Percentiles rank a stretch among this genome's conserved stretches.
Conservation (phyloP, 1,140 invertebrate species). For the Apis laboriosa region DNA sequence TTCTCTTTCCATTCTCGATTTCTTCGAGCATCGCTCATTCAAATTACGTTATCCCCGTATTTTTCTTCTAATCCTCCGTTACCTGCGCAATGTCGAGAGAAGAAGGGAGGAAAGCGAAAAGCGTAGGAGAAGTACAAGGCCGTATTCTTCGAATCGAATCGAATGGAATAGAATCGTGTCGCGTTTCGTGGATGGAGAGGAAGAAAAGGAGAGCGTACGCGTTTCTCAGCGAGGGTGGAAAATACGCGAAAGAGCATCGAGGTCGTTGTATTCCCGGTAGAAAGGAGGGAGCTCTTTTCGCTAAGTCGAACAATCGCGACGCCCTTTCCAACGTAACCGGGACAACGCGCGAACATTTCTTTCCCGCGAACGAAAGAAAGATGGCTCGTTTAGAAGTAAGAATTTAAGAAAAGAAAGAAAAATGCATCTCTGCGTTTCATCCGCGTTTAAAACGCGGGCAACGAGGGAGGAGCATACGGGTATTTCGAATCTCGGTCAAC, state of each 20-base stretch:
- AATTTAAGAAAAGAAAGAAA: background rate
- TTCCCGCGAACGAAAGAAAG: background rate
- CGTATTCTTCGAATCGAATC: too few relatives aligned
- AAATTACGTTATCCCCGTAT: too few relatives aligned
- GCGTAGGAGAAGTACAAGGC: too few relatives aligned
- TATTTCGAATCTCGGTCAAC: too few relatives aligned
- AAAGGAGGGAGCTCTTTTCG: constrained; percentile 19
- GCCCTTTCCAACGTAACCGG: background rate
- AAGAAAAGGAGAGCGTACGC: background rate
- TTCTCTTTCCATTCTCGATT: too few relatives aligned
- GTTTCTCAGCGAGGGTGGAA: background rate
- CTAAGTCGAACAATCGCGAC: constrained; percentile 35
- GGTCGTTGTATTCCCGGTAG: constrained; percentile 29
- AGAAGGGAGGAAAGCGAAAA: too few relatives aligned
- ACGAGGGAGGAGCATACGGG: too few relatives aligned
- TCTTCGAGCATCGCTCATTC: too few relatives aligned
- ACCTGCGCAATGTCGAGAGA: too few relatives aligned
- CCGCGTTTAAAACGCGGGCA: background rate
- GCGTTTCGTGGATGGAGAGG: background rate
- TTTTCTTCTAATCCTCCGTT: too few relatives aligned
- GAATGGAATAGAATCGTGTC: background rate
- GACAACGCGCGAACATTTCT: background rate
- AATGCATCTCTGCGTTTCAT: background rate
- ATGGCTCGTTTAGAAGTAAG: background rate
- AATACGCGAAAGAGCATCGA: constrained; percentile 35